Evolutionary conservation across 92 coral and sea anemone species (phyloP), one percentile per base, ranked within the genome.

Genomic region (Muricea muricata): DNA sequence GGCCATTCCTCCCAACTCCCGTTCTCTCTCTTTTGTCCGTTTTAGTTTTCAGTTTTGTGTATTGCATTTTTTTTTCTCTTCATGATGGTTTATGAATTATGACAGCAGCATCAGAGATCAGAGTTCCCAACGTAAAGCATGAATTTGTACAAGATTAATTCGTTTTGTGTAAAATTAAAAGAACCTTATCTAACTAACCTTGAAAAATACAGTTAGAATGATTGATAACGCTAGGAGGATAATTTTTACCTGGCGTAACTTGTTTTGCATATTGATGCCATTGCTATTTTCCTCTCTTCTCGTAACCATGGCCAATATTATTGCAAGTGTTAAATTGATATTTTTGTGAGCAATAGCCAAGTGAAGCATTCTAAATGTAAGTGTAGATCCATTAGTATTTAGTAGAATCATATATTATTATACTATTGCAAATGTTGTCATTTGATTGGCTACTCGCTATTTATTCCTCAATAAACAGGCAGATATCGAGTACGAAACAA

Each of bases 341-440:
- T 94, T 90, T 34, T 93, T 92, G 89, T 94, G 98, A 20, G 82
- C 97, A 33, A 94, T 88, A 18, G 98, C 93, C 34, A 94, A 79
- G 46, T 94, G 98, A 78, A 94, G 91, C 40, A 89, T 79, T 84
- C 98, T 94, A 72, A 52, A 55, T 40, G 41, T 32, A 29, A 2
- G 32, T 41, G n/a, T 50, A 23, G 24, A 37, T 6, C 12, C 25
- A 37, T 11, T n/a, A 8, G 50, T 33, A 4, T n/a, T n/a, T n/a
- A 18, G 40, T 30, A 34, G 9, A 5, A 21, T 11, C 42, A 18
- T 33, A 4, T 31, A 68, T 0, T 24, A 57, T 24, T 17, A 20
- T 15, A 23, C n/a, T n/a, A n/a, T n/a, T n/a, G n/a, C n/a, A n/a
- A n/a, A n/a, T n/a, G n/a, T n/a, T n/a, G n/a, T n/a, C n/a, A n/a